Percentiles rank a stretch among this genome's conserved stretches.
Evolutionary conservation across 2,888 invertebrate species (phyloP).

Genomic region (Polydrusus tereticollis): DNA sequence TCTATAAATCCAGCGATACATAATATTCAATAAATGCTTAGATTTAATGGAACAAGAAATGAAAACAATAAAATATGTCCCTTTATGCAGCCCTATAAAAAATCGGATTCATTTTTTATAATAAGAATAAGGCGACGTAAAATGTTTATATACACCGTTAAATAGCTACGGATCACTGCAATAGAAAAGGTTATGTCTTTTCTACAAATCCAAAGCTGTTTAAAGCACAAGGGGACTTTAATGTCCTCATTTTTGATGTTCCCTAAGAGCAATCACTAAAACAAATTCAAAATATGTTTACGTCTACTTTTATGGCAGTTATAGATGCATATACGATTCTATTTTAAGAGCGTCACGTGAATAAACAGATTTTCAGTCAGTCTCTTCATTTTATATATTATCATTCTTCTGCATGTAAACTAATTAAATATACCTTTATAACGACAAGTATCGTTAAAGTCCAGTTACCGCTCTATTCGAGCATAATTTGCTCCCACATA

Average conservation of each 20-base stretch:
- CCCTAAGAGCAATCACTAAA: slow-evolving; percentile 47
- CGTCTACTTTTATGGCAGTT: slow-evolving; percentile 44
- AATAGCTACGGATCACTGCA: slow-evolving; percentile 38
- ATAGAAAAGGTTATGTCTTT: slow-evolving; percentile 47
- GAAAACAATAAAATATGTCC: slow-evolving; percentile 51
- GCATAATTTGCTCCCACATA: slow-evolving; percentile 53
- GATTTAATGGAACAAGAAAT: slow-evolving; percentile 51
- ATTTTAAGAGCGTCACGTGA: slow-evolving; percentile 41
- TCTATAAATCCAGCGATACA: slow-evolving; percentile 43
- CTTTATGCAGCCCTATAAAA: slow-evolving; percentile 45
- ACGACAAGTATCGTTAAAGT: slow-evolving; percentile 11
- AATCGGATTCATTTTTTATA: slow-evolving; percentile 48
- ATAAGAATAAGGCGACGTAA: slow-evolving; percentile 46
- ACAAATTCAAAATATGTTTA: slow-evolving; percentile 49
- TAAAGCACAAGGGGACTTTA: slow-evolving; percentile 37
- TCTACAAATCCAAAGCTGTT: slow-evolving; percentile 42
- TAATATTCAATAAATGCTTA: slow-evolving; percentile 51
- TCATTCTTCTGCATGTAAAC: slow-evolving; percentile 4
- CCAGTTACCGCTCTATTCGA: slow-evolving; percentile 50
- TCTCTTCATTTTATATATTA: neutral
- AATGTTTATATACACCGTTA: slow-evolving; percentile 48
- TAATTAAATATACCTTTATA: slow-evolving; percentile 1
- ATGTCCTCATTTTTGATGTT: slow-evolving; percentile 42
- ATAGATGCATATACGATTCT: slow-evolving; percentile 39
- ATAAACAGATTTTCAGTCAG: slow-evolving; percentile 30